Evolutionary conservation across 2,113 vertebrate species (phyloP).

Genomic region (Emydocephalus ijimae): DNA sequence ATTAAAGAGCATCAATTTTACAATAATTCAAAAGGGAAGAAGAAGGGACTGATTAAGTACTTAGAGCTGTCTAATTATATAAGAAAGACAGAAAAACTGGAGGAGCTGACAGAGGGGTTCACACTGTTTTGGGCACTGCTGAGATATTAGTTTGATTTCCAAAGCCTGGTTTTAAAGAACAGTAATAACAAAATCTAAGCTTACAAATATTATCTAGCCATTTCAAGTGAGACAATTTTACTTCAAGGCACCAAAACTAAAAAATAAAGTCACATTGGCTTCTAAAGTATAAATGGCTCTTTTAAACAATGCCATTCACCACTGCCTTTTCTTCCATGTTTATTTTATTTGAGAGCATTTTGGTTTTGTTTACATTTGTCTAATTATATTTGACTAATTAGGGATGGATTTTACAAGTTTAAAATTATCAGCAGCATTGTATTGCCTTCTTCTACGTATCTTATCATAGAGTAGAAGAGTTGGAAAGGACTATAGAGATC

Average conservation of each 20-base stretch:
- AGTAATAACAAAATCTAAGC: constrained; percentile 34
- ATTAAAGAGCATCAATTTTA: constrained; percentile 65
- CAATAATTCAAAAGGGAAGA: constrained; percentile 65
- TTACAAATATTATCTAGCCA: constrained; percentile 56
- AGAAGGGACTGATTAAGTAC: constrained; percentile 70
- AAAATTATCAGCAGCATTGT: neutral
- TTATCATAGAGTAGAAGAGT: neutral
- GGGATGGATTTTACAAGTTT: neutral
- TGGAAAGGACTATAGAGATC: neutral
- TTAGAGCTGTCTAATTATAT: constrained; percentile 57
- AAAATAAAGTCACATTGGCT: neutral
- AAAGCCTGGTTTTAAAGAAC: constrained; percentile 54
- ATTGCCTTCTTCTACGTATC: neutral
- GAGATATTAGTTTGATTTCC: constrained; percentile 73
- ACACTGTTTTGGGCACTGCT: constrained; percentile 70
- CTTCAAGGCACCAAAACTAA: constrained; percentile 48
- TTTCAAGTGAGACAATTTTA: constrained; percentile 51
- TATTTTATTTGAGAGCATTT: neutral
- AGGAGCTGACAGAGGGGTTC: constrained; percentile 77
- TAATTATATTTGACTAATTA: neutral
- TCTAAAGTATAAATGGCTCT: neutral
- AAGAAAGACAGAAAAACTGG: constrained; percentile 45
- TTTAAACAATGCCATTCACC: neutral
- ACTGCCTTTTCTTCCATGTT: neutral
- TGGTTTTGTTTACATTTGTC: neutral